Evolutionary conservation across 2,888 invertebrate genomes (phyloP).

Genomic region (Drosophila antonietae): DNA sequence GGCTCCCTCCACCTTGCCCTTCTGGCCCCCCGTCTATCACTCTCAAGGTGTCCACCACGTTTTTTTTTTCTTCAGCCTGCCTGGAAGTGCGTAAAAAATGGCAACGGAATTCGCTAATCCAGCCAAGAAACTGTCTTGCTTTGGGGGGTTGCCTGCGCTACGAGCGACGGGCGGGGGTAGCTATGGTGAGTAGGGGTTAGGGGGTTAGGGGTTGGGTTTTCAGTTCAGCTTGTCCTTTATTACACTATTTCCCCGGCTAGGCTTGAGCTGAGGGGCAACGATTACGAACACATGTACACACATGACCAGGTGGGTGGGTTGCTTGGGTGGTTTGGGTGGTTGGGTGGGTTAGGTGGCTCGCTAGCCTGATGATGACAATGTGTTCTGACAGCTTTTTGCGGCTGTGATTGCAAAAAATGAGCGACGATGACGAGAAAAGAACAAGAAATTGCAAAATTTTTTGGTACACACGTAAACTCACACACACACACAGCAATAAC

Average conservation of each 20-base stretch:
- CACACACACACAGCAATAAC: not conserved
- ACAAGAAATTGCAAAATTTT: conserved; percentile 74
- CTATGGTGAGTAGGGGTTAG: no score
- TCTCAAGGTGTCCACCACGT: conserved; percentile 65
- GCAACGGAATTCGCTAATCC: conserved; percentile 78
- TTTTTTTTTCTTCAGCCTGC: conserved; percentile 15
- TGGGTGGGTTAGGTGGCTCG: conserved; percentile 24
- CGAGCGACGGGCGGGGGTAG: not conserved
- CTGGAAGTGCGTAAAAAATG: conserved; percentile 67
- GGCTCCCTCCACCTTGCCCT: not conserved
- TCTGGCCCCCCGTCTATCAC: not conserved
- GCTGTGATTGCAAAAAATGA: conserved; percentile 80
- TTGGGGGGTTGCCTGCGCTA: conserved; percentile 9
- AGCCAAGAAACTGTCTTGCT: conserved; percentile 37
- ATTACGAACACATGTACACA: conserved; percentile 68
- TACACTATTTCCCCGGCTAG: conserved; percentile 70
- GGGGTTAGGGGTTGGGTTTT: not conserved
- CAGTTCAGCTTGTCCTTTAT: conserved; percentile 75
- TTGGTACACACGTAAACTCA: conserved; percentile 29
- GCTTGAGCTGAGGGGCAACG: conserved; percentile 40
- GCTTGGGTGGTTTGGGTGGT: conserved; percentile 17
- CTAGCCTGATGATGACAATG: conserved; percentile 75
- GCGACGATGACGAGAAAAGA: conserved; percentile 74
- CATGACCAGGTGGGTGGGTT: conserved; percentile 61
- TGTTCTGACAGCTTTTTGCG: conserved; percentile 75